These are phyloP conservation scores for Acleris emargana DNA, from an alignment of 2,888 invertebrate genomes.

Conservation along the genomic window DNA sequence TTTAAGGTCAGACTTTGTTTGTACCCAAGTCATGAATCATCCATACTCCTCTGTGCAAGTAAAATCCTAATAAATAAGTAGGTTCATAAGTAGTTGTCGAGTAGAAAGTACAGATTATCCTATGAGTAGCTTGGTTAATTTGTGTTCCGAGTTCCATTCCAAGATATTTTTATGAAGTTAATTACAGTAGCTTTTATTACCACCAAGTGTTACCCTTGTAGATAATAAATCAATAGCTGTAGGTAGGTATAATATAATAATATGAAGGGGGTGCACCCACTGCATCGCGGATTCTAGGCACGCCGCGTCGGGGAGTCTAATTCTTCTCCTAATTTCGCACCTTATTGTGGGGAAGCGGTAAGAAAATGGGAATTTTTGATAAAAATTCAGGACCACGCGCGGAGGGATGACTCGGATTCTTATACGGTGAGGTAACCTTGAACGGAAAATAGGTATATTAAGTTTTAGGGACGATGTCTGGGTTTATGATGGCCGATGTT, in stretches of 20 bases:
- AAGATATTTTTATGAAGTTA: not conserved
- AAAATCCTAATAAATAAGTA: no score
- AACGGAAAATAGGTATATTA: constrained; percentile 37
- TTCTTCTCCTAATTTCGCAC: constrained; percentile 81
- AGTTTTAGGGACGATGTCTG: constrained; percentile 17
- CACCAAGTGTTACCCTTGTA: constrained; percentile 39
- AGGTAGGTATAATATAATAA: constrained; percentile 45
- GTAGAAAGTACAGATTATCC: not conserved
- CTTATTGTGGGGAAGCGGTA: constrained; percentile 73
- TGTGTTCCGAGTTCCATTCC: not conserved
- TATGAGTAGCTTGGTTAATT: not conserved
- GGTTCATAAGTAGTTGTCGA: no score
- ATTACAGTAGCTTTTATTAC: constrained; percentile 5
- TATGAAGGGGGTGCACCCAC: constrained; percentile 46
- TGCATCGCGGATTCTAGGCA: constrained; percentile 70
- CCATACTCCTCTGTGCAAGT: no score
- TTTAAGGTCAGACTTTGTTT: no score
- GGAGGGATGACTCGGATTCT: constrained; percentile 30
- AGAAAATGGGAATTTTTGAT: constrained; percentile 74
- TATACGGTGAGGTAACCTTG: constrained; percentile 29
- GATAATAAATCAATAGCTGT: constrained; percentile 60
- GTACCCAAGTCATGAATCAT: no score
- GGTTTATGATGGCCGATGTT: no score
- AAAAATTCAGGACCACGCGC: constrained; percentile 53
- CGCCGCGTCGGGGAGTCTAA: constrained; percentile 74